Evolutionary conservation across 2,797 vertebrate species (phyloP).

Genomic region (Sebastes reedi): DNA sequence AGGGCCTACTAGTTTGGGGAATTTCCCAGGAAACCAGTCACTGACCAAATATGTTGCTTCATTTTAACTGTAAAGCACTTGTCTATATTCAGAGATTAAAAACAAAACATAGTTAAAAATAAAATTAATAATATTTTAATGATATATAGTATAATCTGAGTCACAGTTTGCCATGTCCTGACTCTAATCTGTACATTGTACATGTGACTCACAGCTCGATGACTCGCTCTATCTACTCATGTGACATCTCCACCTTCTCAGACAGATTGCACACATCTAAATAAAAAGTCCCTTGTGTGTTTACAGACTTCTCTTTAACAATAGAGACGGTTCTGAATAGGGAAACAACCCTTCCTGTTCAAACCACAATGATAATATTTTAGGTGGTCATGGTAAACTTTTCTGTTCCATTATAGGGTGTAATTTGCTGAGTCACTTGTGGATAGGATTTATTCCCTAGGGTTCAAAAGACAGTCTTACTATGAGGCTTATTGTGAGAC

Average conservation of each 20-base stretch:
- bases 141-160: neutral
- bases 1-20: neutral
- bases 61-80: neutral
- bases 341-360: neutral
- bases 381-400: neutral
- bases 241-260: neutral
- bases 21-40: neutral
- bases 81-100: neutral
- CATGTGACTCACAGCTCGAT: neutral
- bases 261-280: neutral
- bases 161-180: neutral
- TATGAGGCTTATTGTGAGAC: neutral
- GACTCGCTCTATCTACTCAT: conserved; percentile 14
- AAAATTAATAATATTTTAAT: neutral
- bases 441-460: neutral
- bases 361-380: neutral
- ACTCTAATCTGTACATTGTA: conserved; percentile 1
- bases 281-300: neutral
- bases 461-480: neutral
- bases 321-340: neutral
- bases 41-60: neutral
- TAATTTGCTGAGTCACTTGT: conserved; percentile 1
- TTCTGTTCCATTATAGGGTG: neutral
- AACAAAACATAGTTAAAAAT: neutral
- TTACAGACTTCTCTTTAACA: neutral